Base-by-base conservation (phyloP, 1,140 invertebrate species). In the Marisa cornuarietis region DNA sequence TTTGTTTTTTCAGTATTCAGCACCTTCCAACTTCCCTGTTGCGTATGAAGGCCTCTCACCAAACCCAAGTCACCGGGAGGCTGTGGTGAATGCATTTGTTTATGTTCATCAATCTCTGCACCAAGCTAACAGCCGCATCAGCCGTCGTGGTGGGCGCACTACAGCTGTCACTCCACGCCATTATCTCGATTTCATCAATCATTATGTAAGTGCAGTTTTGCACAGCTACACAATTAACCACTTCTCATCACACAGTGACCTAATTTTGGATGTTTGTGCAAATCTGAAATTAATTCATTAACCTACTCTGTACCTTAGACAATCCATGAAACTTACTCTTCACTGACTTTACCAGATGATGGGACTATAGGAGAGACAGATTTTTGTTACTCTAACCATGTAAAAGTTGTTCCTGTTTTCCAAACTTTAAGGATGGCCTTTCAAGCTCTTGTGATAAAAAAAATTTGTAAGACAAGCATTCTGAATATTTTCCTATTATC, bases 181-280 rank as follows among this genome's bases (percentile, higher is more conserved):
- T 92, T 99, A 99, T 91, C 91, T 99, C n/a, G 99, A 99, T 91
- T 99, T 99, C 90, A 99, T 99, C 87, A 96, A 99, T 92, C 99
- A 99, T 91, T 99, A 99, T 93, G 98, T 92, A 82, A 90, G 90
- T 86, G 65, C 76, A 26, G 51, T 42, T 42, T 42, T 42, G 31
- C 31, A 6, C 51, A 52, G 14, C 3, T 75, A 22, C 18, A 16
- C 61, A 11, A 69, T 69, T 69, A 42, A 26, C 66, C 24, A 26
- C 66, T 69, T 42, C 24, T 69, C 66, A 14, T 14, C 14, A 8
- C 66, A 69, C 11, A 13, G 20, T 68, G 66, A 31, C 24, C 13
- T 69, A n/a, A n/a, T n/a, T n/a, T n/a, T n/a, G n/a, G n/a, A n/a
- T n/a, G n/a, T n/a, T n/a, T n/a, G n/a, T n/a, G n/a, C n/a, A n/a